A percentile compares a stretch with the other conserved stretches of the same genome.
These are phyloP conservation scores for Phrynosoma blainvillii DNA, from an alignment of 2,113 vertebrate genomes.

Conservation along the genomic window DNA sequence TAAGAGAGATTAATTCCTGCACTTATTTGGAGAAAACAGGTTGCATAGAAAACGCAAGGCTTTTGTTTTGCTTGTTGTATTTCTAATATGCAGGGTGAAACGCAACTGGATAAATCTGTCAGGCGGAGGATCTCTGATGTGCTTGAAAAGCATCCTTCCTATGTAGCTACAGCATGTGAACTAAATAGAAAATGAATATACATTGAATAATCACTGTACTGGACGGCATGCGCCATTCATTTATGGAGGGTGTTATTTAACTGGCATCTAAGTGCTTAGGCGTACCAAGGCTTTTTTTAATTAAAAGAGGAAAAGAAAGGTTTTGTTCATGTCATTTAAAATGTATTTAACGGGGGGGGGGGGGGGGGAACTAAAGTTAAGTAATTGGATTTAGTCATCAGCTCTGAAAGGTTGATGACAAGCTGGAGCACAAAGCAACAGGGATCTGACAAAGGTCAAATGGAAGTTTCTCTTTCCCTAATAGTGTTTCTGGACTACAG, in stretches of 20 bases:
- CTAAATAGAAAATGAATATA: conserved; percentile 20
- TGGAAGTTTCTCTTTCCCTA: conserved; percentile 24
- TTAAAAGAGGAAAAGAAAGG: conserved; percentile 35
- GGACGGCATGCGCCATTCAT: conserved; percentile 18
- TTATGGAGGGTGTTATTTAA: conserved; percentile 30
- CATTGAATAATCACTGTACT: background rate
- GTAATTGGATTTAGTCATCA: conserved; percentile 45
- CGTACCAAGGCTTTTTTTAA: conserved; percentile 27
- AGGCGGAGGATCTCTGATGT: background rate
- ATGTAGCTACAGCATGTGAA: background rate
- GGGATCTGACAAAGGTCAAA: conserved; percentile 34
- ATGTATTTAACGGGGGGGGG: conserved; percentile 20
- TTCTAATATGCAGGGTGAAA: background rate
- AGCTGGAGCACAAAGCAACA: conserved; percentile 25
- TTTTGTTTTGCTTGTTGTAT: background rate
- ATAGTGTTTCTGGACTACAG: conserved; percentile 18
- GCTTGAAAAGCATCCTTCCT: background rate
- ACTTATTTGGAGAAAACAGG: background rate
- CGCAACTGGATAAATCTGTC: background rate
- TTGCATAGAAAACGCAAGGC: background rate
- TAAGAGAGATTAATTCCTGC: background rate
- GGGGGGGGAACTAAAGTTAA: conserved; percentile 17
- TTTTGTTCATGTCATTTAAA: conserved; percentile 37
- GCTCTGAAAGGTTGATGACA: conserved; percentile 36
- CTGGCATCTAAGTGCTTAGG: conserved; percentile 28